These are phyloP conservation scores for Drosophila bifasciata DNA, from an alignment of 1,140 invertebrate genomes.

Conservation along the genomic window DNA sequence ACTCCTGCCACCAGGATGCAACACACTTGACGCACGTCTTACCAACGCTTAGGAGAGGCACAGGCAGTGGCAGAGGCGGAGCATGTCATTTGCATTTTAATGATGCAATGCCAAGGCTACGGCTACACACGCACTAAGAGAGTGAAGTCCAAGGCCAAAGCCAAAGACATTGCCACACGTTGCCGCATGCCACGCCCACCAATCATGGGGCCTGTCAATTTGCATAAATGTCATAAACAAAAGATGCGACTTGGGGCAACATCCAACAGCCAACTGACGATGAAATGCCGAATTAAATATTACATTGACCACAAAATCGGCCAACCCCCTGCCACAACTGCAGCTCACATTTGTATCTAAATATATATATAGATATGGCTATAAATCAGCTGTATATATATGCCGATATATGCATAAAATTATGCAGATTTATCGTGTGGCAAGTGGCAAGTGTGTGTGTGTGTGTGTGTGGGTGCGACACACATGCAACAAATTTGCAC, in stretches of 20 bases:
- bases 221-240: conserved; percentile 31
- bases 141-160: conserved; percentile 14
- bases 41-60: conserved; percentile 22
- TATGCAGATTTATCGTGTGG: conserved; percentile 7
- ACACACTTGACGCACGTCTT: conserved; percentile 24
- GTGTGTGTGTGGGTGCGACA: conserved; percentile 13
- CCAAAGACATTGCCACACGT: not conserved
- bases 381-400: no score
- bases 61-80: not conserved
- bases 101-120: conserved; percentile 42
- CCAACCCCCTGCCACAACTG: not conserved
- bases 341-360: not conserved
- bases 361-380: not conserved
- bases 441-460: not conserved
- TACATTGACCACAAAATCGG: conserved; percentile 35
- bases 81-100: conserved; percentile 68
- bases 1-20: not conserved
- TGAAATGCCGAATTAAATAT: conserved; percentile 42
- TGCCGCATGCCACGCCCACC: conserved; percentile 16
- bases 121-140: not conserved
- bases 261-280: not conserved
- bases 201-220: conserved; percentile 14
- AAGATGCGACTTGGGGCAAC: not conserved
- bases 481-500: conserved; percentile 20
- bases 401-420: not conserved